Base-by-base conservation (phyloP, 2,888 invertebrate species). In the Cephus spinipes region DNA sequence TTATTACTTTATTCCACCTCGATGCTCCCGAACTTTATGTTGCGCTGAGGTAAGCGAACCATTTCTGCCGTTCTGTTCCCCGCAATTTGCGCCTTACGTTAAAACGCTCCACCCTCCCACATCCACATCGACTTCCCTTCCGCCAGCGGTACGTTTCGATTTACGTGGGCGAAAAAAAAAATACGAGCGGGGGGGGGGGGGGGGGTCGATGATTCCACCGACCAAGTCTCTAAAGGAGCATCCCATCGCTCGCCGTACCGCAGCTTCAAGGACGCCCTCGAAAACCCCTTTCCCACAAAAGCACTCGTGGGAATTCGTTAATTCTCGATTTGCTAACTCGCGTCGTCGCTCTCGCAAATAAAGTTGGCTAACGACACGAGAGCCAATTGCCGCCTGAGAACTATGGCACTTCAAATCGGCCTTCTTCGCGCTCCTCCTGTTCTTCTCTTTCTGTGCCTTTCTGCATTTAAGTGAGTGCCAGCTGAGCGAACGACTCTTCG, bases 1-100 rank as follows among this genome's bases (percentile, higher is more conserved):
- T 89, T 88, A 88, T 89, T 90, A 89, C 90, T 90, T 90, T 89
- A 89, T 89, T 89, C 87, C 85, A 79, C 83, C 85, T 86, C 86
- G 85, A 88, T 87, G 88, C 87, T 83, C 84, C 83, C 79, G 82
- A 88, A 88, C 85, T 89, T 89, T 86, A 85, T 86, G 85, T 86
- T 83, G 83, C 84, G 87, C 86, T 84, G 86, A 89, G 86, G 82
- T 86, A 78, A 78, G 79, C 79, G 79, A 76, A 79, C 79, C 79
- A 73, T 79, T 73, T 55, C 74, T 73, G 11, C 40, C 35, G 34
- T 73, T 76, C 76, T 69, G 23, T 78, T 68, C 68, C 76, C 69
- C 76, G 76, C 78, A 73, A 76, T 78, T 78, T 73, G 68, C 78
- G 73, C 34, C 76, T 76, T 73, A 75, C 78, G 75, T 75, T 78